These are phyloP conservation scores for Zaprionus davidi DNA, from an alignment of 1,140 invertebrate genomes.

Conservation along the genomic window DNA sequence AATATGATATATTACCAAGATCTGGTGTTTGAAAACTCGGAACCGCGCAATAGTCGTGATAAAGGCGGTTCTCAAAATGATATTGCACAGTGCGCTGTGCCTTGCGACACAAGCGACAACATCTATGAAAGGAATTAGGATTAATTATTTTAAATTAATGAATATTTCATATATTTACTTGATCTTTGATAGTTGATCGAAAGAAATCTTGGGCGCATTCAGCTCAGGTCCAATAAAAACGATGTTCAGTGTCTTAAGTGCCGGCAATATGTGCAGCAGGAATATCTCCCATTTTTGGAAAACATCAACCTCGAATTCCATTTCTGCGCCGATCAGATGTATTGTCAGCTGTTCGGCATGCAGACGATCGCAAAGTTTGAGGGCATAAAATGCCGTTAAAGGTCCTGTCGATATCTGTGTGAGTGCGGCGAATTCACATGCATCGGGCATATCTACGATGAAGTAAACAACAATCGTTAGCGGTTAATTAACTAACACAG, in stretches of 20 bases:
- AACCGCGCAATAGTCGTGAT: constrained; percentile 86
- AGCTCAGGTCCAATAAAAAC: constrained; percentile 88
- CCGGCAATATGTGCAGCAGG: constrained; percentile 87
- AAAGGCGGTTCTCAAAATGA: constrained; percentile 85
- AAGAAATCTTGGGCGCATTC: constrained; percentile 85
- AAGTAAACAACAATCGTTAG: background rate
- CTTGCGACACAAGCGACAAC: constrained; percentile 68
- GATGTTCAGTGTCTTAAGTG: constrained; percentile 86
- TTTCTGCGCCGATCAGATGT: constrained; percentile 86
- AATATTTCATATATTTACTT: constrained; percentile 40
- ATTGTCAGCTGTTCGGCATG: constrained; percentile 64
- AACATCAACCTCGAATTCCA: constrained; percentile 89
- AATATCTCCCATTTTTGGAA: constrained; percentile 89
- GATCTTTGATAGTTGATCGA: constrained; percentile 82
- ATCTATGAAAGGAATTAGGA: constrained; percentile 40
- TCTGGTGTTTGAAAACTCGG: constrained; percentile 85
- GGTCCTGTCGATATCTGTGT: constrained; percentile 88
- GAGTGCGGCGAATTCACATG: constrained; percentile 87
- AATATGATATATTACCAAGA: constrained; percentile 84
- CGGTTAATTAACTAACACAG: background rate
- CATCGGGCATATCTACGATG: constrained; percentile 84
- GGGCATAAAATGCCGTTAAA: constrained; percentile 86
- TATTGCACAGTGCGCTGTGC: constrained; percentile 63
- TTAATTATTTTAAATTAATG: background rate
- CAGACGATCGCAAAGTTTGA: constrained; percentile 84